phyloP scores from a whole-genome alignment of 2,113 vertebrate species.

The Rhynchomys soricoides region DNA sequence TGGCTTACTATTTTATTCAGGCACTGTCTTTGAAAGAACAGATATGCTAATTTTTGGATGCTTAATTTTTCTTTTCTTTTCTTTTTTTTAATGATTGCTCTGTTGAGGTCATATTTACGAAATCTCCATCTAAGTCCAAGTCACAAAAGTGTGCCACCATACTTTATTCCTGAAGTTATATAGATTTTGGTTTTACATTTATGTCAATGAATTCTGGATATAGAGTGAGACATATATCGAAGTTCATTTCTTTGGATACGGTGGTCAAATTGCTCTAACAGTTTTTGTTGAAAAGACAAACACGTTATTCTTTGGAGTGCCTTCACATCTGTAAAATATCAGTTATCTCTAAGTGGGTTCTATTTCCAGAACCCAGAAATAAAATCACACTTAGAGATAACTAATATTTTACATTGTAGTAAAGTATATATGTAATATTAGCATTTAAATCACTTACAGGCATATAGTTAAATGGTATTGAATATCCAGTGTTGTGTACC shows the following conservation, averaged over 20 bases:
- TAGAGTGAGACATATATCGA: neutral
- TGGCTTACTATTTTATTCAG: neutral
- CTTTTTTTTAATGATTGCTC: neutral
- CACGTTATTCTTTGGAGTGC: neutral
- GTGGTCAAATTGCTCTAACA: neutral
- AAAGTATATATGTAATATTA: neutral
- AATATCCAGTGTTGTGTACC: neutral
- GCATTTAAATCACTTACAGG: neutral
- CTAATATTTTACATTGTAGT: neutral
- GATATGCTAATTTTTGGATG: neutral
- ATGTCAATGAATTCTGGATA: neutral
- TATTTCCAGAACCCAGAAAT: neutral
- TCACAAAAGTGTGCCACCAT: conserved; percentile 18
- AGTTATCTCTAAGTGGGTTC: neutral
- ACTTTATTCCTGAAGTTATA: neutral
- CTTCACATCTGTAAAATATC: conserved; percentile 2
- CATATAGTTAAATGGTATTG: neutral
- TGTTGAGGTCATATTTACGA: neutral
- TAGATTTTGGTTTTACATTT: neutral
- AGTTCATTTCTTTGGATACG: neutral
- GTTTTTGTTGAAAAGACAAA: neutral
- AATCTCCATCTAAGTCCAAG: neutral
- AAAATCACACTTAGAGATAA: neutral
- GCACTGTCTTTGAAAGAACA: neutral
- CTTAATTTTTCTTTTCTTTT: neutral